Evolutionary conservation across 1,140 invertebrate genomes (phyloP).

Genomic region (Heliconius hewitsoni): DNA sequence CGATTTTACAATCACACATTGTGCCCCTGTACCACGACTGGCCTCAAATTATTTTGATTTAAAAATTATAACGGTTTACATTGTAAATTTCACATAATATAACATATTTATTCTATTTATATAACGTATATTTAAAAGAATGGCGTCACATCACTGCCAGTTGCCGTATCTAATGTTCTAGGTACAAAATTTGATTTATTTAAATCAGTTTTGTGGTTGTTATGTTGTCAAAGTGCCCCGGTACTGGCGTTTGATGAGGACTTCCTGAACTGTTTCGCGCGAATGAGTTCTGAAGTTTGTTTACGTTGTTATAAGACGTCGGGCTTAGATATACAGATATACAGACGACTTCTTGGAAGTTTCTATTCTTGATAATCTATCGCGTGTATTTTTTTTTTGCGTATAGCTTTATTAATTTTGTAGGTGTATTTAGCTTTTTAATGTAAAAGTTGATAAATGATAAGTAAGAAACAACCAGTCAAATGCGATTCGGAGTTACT

Average conservation of each 20-base stretch:
- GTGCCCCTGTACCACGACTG: too few relatives aligned
- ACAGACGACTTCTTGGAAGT: constrained; percentile 7
- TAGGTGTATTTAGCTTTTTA: too few relatives aligned
- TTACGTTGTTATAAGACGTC: constrained; percentile 25
- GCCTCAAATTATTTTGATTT: too few relatives aligned
- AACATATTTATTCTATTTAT: neutral
- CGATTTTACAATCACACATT: too few relatives aligned
- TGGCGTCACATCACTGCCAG: neutral
- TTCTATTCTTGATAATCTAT: neutral
- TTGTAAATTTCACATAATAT: neutral
- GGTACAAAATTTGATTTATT: constrained; percentile 55
- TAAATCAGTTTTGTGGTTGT: constrained; percentile 52
- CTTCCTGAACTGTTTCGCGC: constrained; percentile 63
- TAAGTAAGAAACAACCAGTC: too few relatives aligned
- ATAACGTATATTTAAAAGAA: neutral
- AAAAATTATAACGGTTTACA: neutral
- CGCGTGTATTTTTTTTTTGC: neutral
- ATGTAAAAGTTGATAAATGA: too few relatives aligned
- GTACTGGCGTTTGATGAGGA: constrained; percentile 56
- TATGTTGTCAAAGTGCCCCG: constrained; percentile 62
- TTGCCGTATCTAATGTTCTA: constrained; percentile 1
- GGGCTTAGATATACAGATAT: neutral
- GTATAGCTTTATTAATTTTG: neutral
- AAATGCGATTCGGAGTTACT: too few relatives aligned
- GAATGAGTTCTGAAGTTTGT: constrained; percentile 50